A percentile compares a stretch with the other conserved stretches of the same genome.
These are phyloP conservation scores for Idris sp. DNA, from an alignment of 1,140 invertebrate species.

Conservation along the genomic window DNA sequence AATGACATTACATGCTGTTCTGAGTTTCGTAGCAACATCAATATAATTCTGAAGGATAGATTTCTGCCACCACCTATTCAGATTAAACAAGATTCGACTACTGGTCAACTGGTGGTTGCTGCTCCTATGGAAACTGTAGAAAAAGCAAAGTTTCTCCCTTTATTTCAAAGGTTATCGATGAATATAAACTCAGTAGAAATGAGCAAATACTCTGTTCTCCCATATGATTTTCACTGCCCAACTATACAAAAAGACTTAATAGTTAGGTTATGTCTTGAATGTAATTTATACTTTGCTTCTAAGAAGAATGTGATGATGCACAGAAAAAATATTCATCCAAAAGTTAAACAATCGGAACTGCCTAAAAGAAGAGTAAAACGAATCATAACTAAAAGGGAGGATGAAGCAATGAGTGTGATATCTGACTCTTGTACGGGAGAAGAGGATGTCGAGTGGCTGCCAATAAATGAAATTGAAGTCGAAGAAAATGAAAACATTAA, in stretches of 20 bases:
- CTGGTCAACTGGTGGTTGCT: slow-evolving; percentile 8
- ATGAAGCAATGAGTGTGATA: neutral
- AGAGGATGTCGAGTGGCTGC: too few relatives aligned
- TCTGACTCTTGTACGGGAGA: neutral
- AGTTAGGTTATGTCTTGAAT: neutral
- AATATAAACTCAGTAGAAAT: slow-evolving; percentile 5
- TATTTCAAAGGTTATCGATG: neutral
- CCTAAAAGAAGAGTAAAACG: neutral
- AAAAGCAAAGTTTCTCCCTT: slow-evolving; percentile 6
- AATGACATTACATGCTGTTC: slow-evolving; percentile 7
- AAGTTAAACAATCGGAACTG: neutral
- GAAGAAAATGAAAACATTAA: too few relatives aligned
- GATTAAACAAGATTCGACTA: neutral
- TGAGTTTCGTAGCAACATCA: slow-evolving; percentile 9
- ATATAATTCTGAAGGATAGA: neutral
- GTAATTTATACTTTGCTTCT: slow-evolving; percentile 9
- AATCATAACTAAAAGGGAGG: neutral
- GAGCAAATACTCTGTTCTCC: neutral
- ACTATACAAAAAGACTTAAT: slow-evolving; percentile 12
- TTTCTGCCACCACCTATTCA: slow-evolving; percentile 14
- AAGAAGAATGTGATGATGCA: neutral
- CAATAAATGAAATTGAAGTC: too few relatives aligned
- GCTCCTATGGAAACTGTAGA: neutral
- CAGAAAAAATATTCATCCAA: slow-evolving; percentile 1
- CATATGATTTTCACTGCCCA: slow-evolving; percentile 9